These are phyloP conservation scores for Eilema griseolum DNA, from an alignment of 2,888 invertebrate species.

Conservation along the genomic window DNA sequence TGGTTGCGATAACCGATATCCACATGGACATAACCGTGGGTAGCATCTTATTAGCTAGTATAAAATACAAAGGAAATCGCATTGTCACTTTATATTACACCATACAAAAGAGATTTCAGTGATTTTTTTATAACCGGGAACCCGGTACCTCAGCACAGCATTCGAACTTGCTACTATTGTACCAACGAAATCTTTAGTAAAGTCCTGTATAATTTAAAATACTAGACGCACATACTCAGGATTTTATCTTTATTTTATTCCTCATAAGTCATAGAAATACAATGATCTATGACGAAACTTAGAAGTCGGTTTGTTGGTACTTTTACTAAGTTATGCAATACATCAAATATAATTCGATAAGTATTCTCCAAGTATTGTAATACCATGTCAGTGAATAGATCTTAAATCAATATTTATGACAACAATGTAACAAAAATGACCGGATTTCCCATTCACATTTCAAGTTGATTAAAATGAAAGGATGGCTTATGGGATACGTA, in stretches of 20 bases:
- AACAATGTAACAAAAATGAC: neutral
- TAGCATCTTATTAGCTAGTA: no score
- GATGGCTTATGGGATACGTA: no score
- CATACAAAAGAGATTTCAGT: no score
- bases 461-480: neutral
- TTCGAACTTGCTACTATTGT: no score
- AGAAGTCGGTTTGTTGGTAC: neutral
- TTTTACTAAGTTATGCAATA: slow-evolving; percentile 12
- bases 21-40: no score
- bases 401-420: neutral
- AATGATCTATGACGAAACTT: slow-evolving; percentile 15
- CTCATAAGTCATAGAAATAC: neutral
- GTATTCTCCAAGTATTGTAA: neutral
- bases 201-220: no score
- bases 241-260: neutral
- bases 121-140: no score
- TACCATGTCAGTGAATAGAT: neutral
- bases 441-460: neutral
- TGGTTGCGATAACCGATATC: no score
- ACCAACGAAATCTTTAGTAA: no score
- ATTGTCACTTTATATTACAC: no score
- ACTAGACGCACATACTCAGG: neutral
- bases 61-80: no score
- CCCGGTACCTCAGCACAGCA: no score
- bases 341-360: slow-evolving; percentile 18